Evolutionary conservation across 2,113 vertebrate genomes (phyloP).

Genomic region (Silurus asotus): DNA sequence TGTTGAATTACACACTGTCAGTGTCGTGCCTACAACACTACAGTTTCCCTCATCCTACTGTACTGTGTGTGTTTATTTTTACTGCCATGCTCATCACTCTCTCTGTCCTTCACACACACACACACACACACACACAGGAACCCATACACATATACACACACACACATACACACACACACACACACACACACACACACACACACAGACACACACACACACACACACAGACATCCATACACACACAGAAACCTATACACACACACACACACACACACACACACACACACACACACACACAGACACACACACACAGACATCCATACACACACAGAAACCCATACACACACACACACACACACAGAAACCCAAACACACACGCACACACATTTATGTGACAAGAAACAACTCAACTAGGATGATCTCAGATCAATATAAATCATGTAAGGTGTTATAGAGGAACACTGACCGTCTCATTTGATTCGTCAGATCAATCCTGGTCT

Average conservation of each 20-base stretch:
- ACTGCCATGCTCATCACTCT: not conserved
- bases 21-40: not conserved
- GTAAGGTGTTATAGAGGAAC: not conserved
- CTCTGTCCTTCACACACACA: not conserved
- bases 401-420: not conserved
- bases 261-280: not conserved
- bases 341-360: not conserved
- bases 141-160: not conserved
- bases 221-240: not conserved
- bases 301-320: not conserved
- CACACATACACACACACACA: not conserved
- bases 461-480: not conserved
- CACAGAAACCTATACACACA: not conserved
- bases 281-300: not conserved
- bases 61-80: not conserved
- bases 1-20: not conserved
- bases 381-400: not conserved
- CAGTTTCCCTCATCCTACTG: not conserved
- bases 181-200: not conserved
- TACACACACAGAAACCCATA: not conserved
- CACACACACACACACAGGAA: not conserved
- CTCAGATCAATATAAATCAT: not conserved
- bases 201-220: not conserved
- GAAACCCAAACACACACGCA: not conserved
- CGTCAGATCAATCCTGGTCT: not conserved